Evolutionary conservation across 2,888 invertebrate species (phyloP).

Genomic region (Prostheceraeus crozeri): DNA sequence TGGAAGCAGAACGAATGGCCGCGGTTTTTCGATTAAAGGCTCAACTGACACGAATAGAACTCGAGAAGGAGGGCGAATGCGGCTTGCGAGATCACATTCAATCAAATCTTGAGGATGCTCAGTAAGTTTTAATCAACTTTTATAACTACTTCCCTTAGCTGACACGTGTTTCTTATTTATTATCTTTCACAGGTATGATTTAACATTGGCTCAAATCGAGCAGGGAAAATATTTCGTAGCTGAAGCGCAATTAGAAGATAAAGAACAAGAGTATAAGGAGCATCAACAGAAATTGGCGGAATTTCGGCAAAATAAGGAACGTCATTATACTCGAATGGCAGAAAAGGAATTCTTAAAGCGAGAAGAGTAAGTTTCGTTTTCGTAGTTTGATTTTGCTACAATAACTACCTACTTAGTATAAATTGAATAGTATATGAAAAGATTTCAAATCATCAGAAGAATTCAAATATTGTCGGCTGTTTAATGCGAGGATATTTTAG

Average conservation of each 20-base stretch:
- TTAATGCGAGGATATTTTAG: too few species aligned
- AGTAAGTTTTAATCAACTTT: slow-evolving; percentile 45
- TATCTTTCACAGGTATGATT: slow-evolving; percentile 50
- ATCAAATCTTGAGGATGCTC: slow-evolving; percentile 46
- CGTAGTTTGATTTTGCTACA: background rate
- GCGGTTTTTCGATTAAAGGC: slow-evolving; percentile 47
- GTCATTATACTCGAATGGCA: slow-evolving; percentile 45
- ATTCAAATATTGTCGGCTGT: too few species aligned
- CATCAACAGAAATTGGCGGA: slow-evolving; percentile 48
- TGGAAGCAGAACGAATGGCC: slow-evolving; percentile 49
- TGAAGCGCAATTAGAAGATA: slow-evolving; percentile 49
- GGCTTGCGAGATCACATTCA: slow-evolving; percentile 45
- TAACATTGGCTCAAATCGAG: slow-evolving; percentile 51
- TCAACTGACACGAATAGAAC: slow-evolving; percentile 47
- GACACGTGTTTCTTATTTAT: too few species aligned
- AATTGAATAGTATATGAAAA: too few species aligned
- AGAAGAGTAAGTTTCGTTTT: slow-evolving; percentile 1
- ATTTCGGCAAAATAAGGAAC: slow-evolving; percentile 47
- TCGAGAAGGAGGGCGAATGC: slow-evolving; percentile 49
- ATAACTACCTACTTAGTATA: too few species aligned
- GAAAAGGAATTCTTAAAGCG: slow-evolving; percentile 33
- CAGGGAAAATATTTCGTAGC: slow-evolving; percentile 50
- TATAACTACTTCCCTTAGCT: background rate
- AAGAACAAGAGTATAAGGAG: slow-evolving; percentile 46
- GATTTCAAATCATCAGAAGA: too few species aligned